Evolutionary conservation across 92 coral and sea anemone genomes (phyloP).

Genomic region (Palythoa heliodiscus): DNA sequence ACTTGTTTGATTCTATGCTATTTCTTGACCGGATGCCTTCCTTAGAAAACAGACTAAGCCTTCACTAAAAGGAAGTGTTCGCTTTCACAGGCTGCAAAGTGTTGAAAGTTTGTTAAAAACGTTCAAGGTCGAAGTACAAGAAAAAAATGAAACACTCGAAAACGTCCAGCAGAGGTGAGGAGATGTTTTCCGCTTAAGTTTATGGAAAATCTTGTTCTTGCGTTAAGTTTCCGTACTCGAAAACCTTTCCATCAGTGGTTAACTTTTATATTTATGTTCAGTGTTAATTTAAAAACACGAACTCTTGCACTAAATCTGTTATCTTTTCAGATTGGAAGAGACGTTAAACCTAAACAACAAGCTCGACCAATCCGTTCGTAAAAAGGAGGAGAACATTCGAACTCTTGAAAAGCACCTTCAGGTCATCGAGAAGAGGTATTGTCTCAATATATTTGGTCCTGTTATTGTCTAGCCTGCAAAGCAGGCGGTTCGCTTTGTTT

Average conservation of each 20-base stretch:
- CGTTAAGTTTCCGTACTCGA: no score
- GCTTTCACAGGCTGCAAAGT: constrained; percentile 59
- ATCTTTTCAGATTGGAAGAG: constrained; percentile 68
- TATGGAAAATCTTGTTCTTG: no score
- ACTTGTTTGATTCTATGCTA: no score
- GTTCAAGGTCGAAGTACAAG: constrained; percentile 56
- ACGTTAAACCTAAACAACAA: constrained; percentile 79
- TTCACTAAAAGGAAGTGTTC: not conserved
- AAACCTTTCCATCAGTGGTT: no score
- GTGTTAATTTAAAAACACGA: no score
- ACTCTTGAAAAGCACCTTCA: constrained; percentile 79
- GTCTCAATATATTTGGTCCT: not conserved
- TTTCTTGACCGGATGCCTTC: not conserved
- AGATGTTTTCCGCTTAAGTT: not conserved
- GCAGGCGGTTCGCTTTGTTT: no score
- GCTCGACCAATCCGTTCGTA: constrained; percentile 88
- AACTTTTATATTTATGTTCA: no score
- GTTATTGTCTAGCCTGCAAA: no score
- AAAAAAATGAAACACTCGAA: constrained; percentile 77
- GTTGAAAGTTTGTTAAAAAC: constrained; percentile 61
- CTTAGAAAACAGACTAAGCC: not conserved
- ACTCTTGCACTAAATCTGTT: not conserved
- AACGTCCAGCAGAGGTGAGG: constrained; percentile 80
- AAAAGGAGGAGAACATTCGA: constrained; percentile 81
- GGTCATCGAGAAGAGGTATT: constrained; percentile 73